Evolutionary conservation across 2,888 invertebrate genomes (phyloP).

Genomic region (Andrena flavipes): DNA sequence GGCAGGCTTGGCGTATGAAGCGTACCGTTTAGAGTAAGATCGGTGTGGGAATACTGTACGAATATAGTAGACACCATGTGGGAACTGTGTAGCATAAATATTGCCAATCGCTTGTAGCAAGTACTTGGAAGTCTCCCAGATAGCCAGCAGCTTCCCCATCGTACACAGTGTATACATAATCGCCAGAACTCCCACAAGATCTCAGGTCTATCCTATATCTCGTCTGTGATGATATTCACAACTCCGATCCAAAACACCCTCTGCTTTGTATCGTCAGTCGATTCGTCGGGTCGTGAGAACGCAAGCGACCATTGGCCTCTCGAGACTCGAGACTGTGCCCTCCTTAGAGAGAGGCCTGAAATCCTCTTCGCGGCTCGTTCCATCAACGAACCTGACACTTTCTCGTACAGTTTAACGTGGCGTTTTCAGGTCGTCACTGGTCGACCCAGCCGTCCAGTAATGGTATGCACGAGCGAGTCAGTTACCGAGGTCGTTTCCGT

Average conservation of each 20-base stretch:
- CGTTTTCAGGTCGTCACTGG: slow-evolving; percentile 70
- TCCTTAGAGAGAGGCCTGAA: slow-evolving; percentile 56
- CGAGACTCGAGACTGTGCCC: slow-evolving; percentile 66
- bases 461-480: slow-evolving; percentile 70
- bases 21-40: no score
- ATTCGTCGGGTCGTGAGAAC: slow-evolving; percentile 78
- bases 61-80: no score
- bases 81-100: no score
- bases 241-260: slow-evolving; percentile 19
- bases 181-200: no score
- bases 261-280: slow-evolving; percentile 38
- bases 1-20: no score
- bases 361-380: slow-evolving; percentile 66
- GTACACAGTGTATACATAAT: no score
- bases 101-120: no score
- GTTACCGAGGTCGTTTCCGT: slow-evolving; percentile 73
- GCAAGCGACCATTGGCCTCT: slow-evolving; percentile 75
- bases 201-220: no score
- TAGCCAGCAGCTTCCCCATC: no score
- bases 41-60: no score
- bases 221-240: not conserved
- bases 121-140: no score
- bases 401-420: slow-evolving; percentile 76
- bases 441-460: slow-evolving; percentile 62
- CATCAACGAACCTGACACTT: slow-evolving; percentile 78